Conservation (phyloP, 2,888 invertebrate species). For the Oxytorus armatus region DNA sequence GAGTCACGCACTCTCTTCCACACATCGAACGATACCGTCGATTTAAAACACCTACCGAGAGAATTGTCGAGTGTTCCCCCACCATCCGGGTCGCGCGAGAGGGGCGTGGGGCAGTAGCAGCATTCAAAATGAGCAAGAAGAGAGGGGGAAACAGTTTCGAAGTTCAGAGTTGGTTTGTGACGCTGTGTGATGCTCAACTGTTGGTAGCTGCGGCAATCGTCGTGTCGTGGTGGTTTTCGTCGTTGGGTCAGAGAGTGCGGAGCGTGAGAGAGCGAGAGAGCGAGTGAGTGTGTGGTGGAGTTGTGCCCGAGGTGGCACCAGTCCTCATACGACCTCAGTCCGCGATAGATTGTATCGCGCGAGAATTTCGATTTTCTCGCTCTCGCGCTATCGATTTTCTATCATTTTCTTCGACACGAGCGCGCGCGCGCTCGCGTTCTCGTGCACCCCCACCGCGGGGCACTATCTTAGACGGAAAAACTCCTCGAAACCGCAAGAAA, state of each 20-base stretch:
- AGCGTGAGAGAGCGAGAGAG: constrained; percentile 60
- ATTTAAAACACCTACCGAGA: constrained; percentile 55
- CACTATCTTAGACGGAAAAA: not conserved
- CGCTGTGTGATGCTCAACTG: constrained; percentile 59
- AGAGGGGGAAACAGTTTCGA: constrained; percentile 57
- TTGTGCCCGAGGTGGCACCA: constrained; percentile 78
- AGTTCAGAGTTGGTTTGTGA: constrained; percentile 59
- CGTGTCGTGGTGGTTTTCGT: not conserved
- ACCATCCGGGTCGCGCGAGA: too few relatives aligned
- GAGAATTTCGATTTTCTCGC: constrained; percentile 73
- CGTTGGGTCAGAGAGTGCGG: constrained; percentile 42
- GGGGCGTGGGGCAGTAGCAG: too few relatives aligned
- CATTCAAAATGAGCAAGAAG: constrained; percentile 43
- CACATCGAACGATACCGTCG: constrained; percentile 47
- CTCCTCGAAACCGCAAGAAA: not conserved
- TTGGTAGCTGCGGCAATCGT: constrained; percentile 57
- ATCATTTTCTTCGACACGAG: constrained; percentile 1
- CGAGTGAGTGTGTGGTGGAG: constrained; percentile 59
- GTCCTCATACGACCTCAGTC: constrained; percentile 83
- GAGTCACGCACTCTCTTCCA: constrained; percentile 34
- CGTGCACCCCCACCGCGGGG: not conserved
- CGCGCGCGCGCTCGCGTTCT: constrained; percentile 27
- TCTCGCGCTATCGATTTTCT: constrained; percentile 69
- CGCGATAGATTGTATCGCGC: constrained; percentile 82
- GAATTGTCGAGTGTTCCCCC: constrained; percentile 10